Evolutionary conservation across 2,888 invertebrate genomes (phyloP).

Genomic region (Drosophila eohydei): DNA sequence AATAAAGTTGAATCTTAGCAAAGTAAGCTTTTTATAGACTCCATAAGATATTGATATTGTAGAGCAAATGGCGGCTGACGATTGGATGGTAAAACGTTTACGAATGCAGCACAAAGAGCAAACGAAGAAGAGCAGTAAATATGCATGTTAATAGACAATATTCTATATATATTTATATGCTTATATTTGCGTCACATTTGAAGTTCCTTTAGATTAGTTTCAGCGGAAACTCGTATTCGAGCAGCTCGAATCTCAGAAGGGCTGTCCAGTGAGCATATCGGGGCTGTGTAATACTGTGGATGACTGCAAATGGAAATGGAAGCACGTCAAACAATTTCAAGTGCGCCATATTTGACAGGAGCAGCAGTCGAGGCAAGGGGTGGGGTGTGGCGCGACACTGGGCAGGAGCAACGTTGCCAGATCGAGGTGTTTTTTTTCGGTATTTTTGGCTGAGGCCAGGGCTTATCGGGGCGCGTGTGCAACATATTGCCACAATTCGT

Average conservation of each 20-base stretch:
- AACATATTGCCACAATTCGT: slow-evolving; percentile 74
- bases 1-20: neutral
- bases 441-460: neutral
- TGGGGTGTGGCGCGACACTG: neutral
- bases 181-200: neutral
- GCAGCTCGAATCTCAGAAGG: neutral
- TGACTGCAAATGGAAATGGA: slow-evolving; percentile 24
- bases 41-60: neutral
- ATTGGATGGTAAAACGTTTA: neutral
- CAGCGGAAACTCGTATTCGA: neutral
- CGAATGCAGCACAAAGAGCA: neutral
- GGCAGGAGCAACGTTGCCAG: slow-evolving; percentile 15
- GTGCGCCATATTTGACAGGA: slow-evolving; percentile 13
- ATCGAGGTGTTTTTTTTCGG: slow-evolving; percentile 1
- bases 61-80: neutral
- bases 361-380: neutral
- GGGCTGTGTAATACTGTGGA: neutral
- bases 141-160: too few species aligned
- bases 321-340: slow-evolving; percentile 34
- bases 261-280: slow-evolving; percentile 19
- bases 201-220: neutral
- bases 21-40: neutral
- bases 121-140: neutral
- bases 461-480: slow-evolving; percentile 74
- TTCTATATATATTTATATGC: neutral